These are phyloP conservation scores for Coenobita brevimanus DNA, from an alignment of 1,140 invertebrate species.

Conservation along the genomic window DNA sequence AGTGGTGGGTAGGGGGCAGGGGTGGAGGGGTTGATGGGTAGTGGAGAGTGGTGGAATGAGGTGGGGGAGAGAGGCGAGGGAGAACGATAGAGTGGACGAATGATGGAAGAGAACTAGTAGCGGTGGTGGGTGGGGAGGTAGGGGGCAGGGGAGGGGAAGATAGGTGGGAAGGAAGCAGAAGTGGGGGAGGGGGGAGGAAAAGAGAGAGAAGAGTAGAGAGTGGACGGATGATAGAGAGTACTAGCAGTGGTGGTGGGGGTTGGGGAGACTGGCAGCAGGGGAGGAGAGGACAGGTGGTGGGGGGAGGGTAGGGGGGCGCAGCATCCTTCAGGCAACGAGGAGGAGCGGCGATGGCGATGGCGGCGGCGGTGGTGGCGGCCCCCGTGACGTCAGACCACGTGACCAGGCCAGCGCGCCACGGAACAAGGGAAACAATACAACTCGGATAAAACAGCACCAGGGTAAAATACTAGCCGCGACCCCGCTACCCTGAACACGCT, in stretches of 20 bases:
- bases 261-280: too few species aligned
- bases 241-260: background rate
- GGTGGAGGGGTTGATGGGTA: background rate
- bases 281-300: background rate
- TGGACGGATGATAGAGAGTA: too few species aligned
- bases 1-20: too few species aligned
- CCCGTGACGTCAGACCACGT: conserved; percentile 49
- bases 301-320: background rate
- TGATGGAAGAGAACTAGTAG: too few species aligned
- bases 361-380: too few species aligned
- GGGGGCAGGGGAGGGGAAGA: too few species aligned
- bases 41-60: background rate
- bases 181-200: too few species aligned
- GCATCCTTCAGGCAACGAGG: too few species aligned
- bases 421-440: conserved; percentile 50
- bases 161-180: too few species aligned
- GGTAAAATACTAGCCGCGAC: conserved; percentile 45
- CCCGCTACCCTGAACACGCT: conserved; percentile 37
- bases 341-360: background rate
- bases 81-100: background rate
- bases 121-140: background rate
- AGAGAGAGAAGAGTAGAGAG: too few species aligned
- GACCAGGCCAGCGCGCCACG: conserved; percentile 47
- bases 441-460: conserved; percentile 44
- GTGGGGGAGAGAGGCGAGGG: too few species aligned